A percentile compares a stretch with the other conserved stretches of the same genome.
Evolutionary conservation across 2,888 invertebrate genomes (phyloP).

Genomic region (Microdon myrmicae): DNA sequence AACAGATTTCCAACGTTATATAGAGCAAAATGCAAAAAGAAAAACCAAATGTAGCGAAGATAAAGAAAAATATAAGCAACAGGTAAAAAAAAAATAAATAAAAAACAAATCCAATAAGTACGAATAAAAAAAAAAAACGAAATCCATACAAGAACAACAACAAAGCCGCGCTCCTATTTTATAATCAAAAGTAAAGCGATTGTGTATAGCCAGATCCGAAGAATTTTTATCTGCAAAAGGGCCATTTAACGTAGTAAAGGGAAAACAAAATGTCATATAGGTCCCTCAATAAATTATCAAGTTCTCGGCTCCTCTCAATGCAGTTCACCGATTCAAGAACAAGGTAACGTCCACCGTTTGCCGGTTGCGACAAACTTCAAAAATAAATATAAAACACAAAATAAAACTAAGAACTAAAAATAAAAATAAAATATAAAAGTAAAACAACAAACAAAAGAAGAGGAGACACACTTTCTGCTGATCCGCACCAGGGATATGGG

Average conservation of each 20-base stretch:
- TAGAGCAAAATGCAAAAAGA: conserved; percentile 57
- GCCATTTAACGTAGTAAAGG: conserved; percentile 48
- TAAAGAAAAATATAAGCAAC: conserved; percentile 10
- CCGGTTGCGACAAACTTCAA: conserved; percentile 46
- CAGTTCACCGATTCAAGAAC: conserved; percentile 35
- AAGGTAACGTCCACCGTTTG: conserved; percentile 45
- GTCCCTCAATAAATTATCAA: conserved; percentile 64
- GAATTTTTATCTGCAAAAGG: conserved; percentile 43
- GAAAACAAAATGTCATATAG: conserved; percentile 63
- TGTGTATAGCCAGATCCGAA: conserved; percentile 29
- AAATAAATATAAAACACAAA: no score
- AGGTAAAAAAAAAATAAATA: conserved; percentile 19
- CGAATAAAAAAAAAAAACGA: conserved; percentile 11
- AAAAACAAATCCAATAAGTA: conserved; percentile 54
- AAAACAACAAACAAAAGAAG: conserved; percentile 18
- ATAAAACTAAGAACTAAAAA: no score
- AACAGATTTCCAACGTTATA: conserved; percentile 32
- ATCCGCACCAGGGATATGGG: conserved; percentile 43
- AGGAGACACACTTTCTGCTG: conserved; percentile 27
- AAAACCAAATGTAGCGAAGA: conserved; percentile 42
- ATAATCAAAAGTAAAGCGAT: conserved; percentile 48
- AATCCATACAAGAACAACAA: conserved; percentile 14
- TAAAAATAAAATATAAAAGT: no score
- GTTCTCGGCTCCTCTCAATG: conserved; percentile 53
- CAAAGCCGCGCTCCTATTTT: conserved; percentile 36